Evolutionary conservation across 2,797 vertebrate genomes (phyloP), one percentile per base, ranked within the genome.

Genomic region (Neosilurus mollespiculum): DNA sequence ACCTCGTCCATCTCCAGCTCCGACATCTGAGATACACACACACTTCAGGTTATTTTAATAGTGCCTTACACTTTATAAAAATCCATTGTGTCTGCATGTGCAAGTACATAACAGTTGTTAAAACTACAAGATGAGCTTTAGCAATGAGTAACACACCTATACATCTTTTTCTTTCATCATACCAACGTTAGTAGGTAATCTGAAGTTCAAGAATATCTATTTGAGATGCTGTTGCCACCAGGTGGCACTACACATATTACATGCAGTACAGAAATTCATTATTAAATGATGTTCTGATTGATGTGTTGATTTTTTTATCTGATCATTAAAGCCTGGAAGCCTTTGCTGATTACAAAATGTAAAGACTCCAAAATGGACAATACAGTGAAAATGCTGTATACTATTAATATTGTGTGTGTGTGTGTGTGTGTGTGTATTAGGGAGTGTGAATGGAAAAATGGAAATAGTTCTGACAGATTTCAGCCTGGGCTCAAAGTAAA

Each of bases 1-100:
- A 95, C 93, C 81, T 96, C 95, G 89, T 99, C 97, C 98, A 99
- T 99, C 91, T 99, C 97, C 91, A 97, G 97, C 87, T 99, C 97
- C 0, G 97, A 98, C 84, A 99, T 94, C 98, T 99, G 83, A 75
- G 67, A 73, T n/a, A 78, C 84, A 86, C 80, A 75, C 20, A 82
- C 71, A 80, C 34, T 26, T 34, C 9, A 71, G 1, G 7, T 8
- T 65, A n/a, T 59, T 64, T 26, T 24, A 59, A 81, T 11, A 53
- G 18, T 30, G 16, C n/a, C n/a, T 12, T 34, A 18, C 30, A n/a
- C 4, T 1, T 61, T 62, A 65, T 22, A 0, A 22, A 14, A 37
- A 61, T 37, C 20, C 0, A 62, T 43, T 77, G 56, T 2, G 54
- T 75, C 6, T 73, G 43, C 16, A 75, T 62, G 37, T 51, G 11